These are phyloP conservation scores for Microctonus brassicae DNA, from an alignment of 2,888 invertebrate genomes.

Conservation along the genomic window DNA sequence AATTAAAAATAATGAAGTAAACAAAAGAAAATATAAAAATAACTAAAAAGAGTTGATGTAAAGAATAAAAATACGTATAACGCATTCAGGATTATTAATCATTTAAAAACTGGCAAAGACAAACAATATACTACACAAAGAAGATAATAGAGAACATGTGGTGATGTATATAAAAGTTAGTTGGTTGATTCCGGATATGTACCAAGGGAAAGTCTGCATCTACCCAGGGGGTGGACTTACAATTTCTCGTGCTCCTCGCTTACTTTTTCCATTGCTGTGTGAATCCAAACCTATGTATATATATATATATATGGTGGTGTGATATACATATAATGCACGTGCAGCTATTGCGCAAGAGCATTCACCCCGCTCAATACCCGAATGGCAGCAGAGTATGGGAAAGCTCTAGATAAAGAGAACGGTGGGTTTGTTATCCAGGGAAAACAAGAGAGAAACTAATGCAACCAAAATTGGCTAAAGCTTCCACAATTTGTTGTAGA, in stretches of 20 bases:
- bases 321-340: constrained; percentile 36
- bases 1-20: not conserved
- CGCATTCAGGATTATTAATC: not conserved
- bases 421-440: not conserved
- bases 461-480: constrained; percentile 43
- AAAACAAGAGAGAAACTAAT: constrained; percentile 37
- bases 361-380: constrained; percentile 68
- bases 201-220: not conserved
- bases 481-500: constrained; percentile 3
- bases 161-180: not conserved
- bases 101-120: not conserved
- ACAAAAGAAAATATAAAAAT: too few relatives aligned
- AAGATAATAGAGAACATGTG: not conserved
- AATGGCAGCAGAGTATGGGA: constrained; percentile 10
- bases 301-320: too few relatives aligned
- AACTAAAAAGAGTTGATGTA: not conserved
- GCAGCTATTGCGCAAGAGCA: constrained; percentile 66
- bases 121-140: not conserved
- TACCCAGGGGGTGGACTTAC: not conserved
- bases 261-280: constrained; percentile 6
- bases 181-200: not conserved
- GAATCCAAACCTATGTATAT: constrained; percentile 23
- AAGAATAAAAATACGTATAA: too few relatives aligned
- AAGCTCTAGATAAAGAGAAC: not conserved
- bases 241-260: constrained; percentile 28